A percentile compares a stretch with the other conserved stretches of the same genome.
Evolutionary conservation across 2,888 invertebrate species (phyloP).

Genomic region (Tubulanus polymorphus): DNA sequence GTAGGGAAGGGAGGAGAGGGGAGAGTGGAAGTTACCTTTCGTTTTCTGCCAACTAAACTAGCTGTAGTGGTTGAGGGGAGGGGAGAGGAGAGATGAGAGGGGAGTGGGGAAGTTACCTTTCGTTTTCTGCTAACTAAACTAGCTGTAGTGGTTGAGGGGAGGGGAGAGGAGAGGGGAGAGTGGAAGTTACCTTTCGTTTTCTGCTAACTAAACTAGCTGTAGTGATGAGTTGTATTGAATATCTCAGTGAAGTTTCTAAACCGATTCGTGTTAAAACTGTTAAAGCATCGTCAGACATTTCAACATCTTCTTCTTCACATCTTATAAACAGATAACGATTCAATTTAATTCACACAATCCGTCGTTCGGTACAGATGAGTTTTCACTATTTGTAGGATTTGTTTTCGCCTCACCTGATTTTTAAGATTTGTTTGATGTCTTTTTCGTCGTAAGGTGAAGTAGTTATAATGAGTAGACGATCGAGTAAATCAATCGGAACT

Average conservation of each 20-base stretch:
- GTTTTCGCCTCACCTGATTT: conserved; percentile 72
- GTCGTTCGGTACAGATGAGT: too few species aligned
- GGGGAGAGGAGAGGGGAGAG: too few species aligned
- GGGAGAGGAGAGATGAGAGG: too few species aligned
- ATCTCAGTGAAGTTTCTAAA: conserved; percentile 87
- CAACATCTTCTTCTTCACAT: conserved; percentile 97
- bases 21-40: too few species aligned
- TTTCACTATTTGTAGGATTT: too few species aligned
- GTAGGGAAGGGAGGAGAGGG: too few species aligned
- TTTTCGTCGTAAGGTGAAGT: conserved; percentile 83
- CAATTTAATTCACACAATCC: too few species aligned
- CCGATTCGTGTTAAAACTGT: conserved; percentile 89
- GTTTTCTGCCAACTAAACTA: too few species aligned
- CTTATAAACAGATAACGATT: conserved; percentile 55
- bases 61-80: too few species aligned
- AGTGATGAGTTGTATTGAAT: conserved; percentile 96
- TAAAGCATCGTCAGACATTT: conserved; percentile 85
- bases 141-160: too few species aligned
- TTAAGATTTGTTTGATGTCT: conserved; percentile 86
- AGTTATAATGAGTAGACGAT: conserved; percentile 90
- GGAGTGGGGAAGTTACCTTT: too few species aligned
- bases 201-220: conserved; percentile 91
- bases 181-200: conserved; percentile 71
- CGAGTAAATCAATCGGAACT: conserved; percentile 92
- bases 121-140: too few species aligned